Percentiles rank a stretch among this genome's conserved stretches.
Evolutionary conservation across 2,797 vertebrate species (phyloP).

Genomic region (Ambastaia sidthimunki): DNA sequence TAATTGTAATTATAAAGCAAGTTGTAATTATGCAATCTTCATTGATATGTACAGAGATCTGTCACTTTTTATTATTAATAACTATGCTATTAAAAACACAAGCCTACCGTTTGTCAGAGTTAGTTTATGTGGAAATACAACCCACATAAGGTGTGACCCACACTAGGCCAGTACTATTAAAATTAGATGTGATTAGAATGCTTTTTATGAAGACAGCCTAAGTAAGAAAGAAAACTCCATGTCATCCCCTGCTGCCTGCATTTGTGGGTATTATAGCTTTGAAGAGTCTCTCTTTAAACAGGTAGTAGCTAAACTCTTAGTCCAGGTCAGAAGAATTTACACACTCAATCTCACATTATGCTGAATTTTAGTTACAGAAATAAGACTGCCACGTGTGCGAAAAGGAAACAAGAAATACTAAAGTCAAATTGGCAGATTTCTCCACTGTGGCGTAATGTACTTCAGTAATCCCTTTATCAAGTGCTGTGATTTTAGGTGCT

Average conservation of each 20-base stretch:
- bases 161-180: not conserved
- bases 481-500: constrained; percentile 73
- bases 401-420: constrained; percentile 83
- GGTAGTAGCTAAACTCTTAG: constrained; percentile 9
- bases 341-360: constrained; percentile 79
- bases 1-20: not conserved
- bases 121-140: not conserved
- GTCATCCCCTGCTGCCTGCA: not conserved
- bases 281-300: constrained; percentile 17
- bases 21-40: no score
- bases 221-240: not conserved
- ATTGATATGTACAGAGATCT: not conserved
- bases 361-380: constrained; percentile 80
- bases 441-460: constrained; percentile 75
- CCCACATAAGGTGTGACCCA: not conserved
- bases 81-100: not conserved
- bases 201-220: not conserved
- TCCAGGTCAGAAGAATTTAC: constrained; percentile 11
- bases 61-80: not conserved
- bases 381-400: constrained; percentile 79
- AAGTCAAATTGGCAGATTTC: constrained; percentile 80
- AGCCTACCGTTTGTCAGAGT: no score
- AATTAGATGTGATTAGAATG: not conserved
- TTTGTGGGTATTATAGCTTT: constrained; percentile 17
- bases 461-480: constrained; percentile 84